Conservation (phyloP, 2,797 vertebrate species). For the Oreochromis grahami region DNA sequence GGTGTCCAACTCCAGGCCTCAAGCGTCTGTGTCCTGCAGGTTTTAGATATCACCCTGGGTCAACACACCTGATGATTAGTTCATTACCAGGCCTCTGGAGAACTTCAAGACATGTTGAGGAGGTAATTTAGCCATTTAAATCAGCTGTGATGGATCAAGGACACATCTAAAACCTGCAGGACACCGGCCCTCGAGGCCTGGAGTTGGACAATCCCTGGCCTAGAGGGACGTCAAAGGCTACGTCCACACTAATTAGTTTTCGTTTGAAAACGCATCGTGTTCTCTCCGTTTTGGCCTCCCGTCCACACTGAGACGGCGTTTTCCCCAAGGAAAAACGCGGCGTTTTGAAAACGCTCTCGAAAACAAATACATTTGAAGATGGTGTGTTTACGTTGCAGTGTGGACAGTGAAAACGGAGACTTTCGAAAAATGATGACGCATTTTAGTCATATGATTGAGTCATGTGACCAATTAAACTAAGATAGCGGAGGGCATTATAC, state of each 20-base stretch:
- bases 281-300: background rate
- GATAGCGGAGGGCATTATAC: no score
- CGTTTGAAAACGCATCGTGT: background rate
- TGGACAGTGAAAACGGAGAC: background rate
- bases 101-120: background rate
- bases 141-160: background rate
- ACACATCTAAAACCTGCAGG: background rate
- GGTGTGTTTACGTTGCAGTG: fast-evolving
- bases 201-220: background rate
- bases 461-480: no score
- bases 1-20: background rate
- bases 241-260: background rate
- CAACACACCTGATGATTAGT: background rate
- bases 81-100: background rate
- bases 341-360: background rate
- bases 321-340: background rate
- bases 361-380: background rate
- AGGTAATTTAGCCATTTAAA: background rate
- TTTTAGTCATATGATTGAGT: no score
- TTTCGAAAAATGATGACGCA: background rate
- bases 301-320: background rate
- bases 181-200: background rate
- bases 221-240: background rate
- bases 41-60: background rate
- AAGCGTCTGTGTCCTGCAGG: no score